Percentiles rank a stretch among this genome's conserved stretches.
Conservation (phyloP, 2,888 invertebrate genomes). For the Tupiocoris notatus region DNA sequence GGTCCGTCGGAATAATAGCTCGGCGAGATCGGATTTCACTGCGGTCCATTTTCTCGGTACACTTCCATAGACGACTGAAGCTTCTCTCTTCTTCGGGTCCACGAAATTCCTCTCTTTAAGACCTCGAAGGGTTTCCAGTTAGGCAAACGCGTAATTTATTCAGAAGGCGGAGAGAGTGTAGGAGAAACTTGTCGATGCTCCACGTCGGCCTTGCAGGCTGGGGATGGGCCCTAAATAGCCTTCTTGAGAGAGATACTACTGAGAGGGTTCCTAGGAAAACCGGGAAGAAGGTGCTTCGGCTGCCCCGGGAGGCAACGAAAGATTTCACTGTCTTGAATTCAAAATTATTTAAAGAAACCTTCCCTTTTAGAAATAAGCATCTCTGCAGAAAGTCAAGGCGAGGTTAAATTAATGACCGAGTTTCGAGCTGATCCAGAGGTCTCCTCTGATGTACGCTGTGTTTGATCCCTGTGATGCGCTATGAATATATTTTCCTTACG, state of each 20-base stretch:
- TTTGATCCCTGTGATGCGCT: too few species aligned
- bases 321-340: not conserved
- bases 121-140: not conserved
- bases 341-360: not conserved
- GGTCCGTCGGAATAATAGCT: too few species aligned
- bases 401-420: not conserved
- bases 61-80: not conserved
- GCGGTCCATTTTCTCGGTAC: not conserved
- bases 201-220: too few species aligned
- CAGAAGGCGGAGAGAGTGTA: not conserved
- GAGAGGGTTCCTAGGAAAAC: not conserved
- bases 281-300: not conserved
- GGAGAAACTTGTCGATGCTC: not conserved
- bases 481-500: too few species aligned
- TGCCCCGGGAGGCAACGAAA: not conserved
- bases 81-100: not conserved
- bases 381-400: not conserved
- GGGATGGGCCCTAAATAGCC: not conserved
- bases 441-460: too few species aligned
- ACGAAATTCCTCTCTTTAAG: not conserved
- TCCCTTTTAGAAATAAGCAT: not conserved
- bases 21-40: not conserved
- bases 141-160: not conserved
- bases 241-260: not conserved
- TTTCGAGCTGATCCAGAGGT: not conserved